These are phyloP conservation scores for Clistopyga incitator DNA, from an alignment of 2,888 invertebrate species.

Conservation along the genomic window DNA sequence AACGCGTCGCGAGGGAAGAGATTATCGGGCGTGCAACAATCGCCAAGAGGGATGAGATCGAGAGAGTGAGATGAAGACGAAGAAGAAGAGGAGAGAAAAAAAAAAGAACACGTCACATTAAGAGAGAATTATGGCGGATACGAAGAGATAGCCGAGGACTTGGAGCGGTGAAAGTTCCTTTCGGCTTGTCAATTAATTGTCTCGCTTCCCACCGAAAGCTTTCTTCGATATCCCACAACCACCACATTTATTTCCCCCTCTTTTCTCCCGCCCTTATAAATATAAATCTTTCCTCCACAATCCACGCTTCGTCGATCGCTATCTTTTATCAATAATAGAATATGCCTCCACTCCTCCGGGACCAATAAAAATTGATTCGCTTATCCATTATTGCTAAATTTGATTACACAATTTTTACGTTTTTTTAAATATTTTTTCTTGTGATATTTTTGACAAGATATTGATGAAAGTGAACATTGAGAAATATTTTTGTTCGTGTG, in stretches of 20 bases:
- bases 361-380: constrained; percentile 57
- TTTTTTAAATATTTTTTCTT: not conserved
- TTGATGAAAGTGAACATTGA: too few species aligned
- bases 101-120: constrained; percentile 80
- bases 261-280: constrained; percentile 54
- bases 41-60: constrained; percentile 34
- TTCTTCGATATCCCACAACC: constrained; percentile 51
- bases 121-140: constrained; percentile 81
- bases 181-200: constrained; percentile 80
- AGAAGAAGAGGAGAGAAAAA: constrained; percentile 70
- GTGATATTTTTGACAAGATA: too few species aligned
- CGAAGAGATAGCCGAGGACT: constrained; percentile 71
- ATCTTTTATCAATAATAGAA: constrained; percentile 65
- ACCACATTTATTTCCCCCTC: constrained; percentile 46
- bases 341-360: constrained; percentile 39
- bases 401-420: not conserved
- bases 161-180: constrained; percentile 64
- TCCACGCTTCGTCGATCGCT: constrained; percentile 52
- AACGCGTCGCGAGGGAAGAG: constrained; percentile 74
- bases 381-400: constrained; percentile 26
- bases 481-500: not conserved
- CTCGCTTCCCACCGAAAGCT: constrained; percentile 33
- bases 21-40: constrained; percentile 77
- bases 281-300: constrained; percentile 59
- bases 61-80: constrained; percentile 65